Conservation (phyloP, 2,888 invertebrate species). For the Diloba caeruleocephala region DNA sequence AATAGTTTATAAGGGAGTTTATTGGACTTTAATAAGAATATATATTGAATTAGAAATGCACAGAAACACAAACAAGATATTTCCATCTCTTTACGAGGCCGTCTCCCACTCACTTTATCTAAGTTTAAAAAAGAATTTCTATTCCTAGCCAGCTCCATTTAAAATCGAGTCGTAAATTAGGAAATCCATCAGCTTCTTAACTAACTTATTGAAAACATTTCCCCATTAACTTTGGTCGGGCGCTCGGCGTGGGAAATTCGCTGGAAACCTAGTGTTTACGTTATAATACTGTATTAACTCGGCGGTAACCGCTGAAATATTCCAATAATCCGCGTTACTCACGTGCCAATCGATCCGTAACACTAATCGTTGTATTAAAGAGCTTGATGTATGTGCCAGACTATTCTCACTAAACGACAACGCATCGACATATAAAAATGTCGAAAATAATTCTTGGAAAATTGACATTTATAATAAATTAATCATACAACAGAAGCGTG, state of each 20-base stretch:
- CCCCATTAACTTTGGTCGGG: slow-evolving; percentile 25
- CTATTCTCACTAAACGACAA: slow-evolving; percentile 6
- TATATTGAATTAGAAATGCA: slow-evolving; percentile 15
- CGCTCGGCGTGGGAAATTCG: slow-evolving; percentile 52
- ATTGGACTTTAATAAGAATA: too few relatives aligned
- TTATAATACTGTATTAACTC: slow-evolving; percentile 52
- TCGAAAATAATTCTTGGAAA: slow-evolving; percentile 25
- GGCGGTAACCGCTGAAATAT: slow-evolving; percentile 61
- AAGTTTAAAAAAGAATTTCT: slow-evolving; percentile 30
- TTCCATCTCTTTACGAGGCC: slow-evolving; percentile 26
- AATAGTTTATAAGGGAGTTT: too few relatives aligned
- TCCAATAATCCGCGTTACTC: slow-evolving; percentile 61
- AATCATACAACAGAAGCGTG: slow-evolving; percentile 16
- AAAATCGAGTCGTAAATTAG: slow-evolving; percentile 27
- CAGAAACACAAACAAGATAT: slow-evolving; percentile 11
- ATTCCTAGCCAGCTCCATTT: slow-evolving; percentile 17
- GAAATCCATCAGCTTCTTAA: slow-evolving; percentile 16
- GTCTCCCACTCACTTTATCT: slow-evolving; percentile 24
- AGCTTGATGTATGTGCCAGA: slow-evolving; percentile 33
- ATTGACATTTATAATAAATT: slow-evolving; percentile 31
- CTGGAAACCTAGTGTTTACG: slow-evolving; percentile 57
- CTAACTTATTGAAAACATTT: slow-evolving; percentile 44
- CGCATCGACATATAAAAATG: slow-evolving; percentile 19
- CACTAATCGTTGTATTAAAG: slow-evolving; percentile 40
- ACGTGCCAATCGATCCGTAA: slow-evolving; percentile 40